A percentile compares a stretch with the other conserved stretches of the same genome.
These are phyloP conservation scores for Nerophis ophidion DNA, from an alignment of 2,113 vertebrate species.

Conservation along the genomic window DNA sequence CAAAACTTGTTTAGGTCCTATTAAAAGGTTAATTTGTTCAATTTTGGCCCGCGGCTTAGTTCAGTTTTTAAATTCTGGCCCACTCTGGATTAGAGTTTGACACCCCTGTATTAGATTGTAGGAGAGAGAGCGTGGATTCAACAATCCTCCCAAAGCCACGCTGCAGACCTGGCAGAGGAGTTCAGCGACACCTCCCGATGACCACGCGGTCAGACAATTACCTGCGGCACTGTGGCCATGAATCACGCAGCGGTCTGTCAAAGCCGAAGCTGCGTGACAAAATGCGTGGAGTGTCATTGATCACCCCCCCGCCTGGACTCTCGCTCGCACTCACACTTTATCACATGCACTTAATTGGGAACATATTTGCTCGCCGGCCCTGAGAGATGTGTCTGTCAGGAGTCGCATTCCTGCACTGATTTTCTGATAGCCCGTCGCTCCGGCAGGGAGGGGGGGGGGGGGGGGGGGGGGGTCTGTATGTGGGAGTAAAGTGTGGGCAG, in stretches of 20 bases:
- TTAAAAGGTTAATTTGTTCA: no score
- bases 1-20: no score
- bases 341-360: slow-evolving; percentile 70
- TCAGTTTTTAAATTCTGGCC: no score
- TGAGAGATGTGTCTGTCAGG: slow-evolving; percentile 65
- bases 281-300: slow-evolving; percentile 62
- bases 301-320: slow-evolving; percentile 58
- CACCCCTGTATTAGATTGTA: no score
- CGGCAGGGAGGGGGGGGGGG: slow-evolving; percentile 51
- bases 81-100: no score
- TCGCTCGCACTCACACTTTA: slow-evolving; percentile 67
- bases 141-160: no score
- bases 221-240: slow-evolving; percentile 44
- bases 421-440: slow-evolving; percentile 57
- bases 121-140: no score
- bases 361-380: slow-evolving; percentile 63
- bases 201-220: slow-evolving; percentile 60
- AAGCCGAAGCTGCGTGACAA: slow-evolving; percentile 49
- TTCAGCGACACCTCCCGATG: slow-evolving; percentile 53
- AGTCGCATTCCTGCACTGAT: slow-evolving; percentile 68
- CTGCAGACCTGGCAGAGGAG: slow-evolving; percentile 43
- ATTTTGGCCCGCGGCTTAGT: no score
- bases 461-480: no score
- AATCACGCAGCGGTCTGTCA: slow-evolving; percentile 55
- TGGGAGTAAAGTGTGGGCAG: slow-evolving; percentile 21